These are phyloP conservation scores for Drosophila athabasca DNA, from an alignment of 1,140 invertebrate genomes.

Conservation along the genomic window DNA sequence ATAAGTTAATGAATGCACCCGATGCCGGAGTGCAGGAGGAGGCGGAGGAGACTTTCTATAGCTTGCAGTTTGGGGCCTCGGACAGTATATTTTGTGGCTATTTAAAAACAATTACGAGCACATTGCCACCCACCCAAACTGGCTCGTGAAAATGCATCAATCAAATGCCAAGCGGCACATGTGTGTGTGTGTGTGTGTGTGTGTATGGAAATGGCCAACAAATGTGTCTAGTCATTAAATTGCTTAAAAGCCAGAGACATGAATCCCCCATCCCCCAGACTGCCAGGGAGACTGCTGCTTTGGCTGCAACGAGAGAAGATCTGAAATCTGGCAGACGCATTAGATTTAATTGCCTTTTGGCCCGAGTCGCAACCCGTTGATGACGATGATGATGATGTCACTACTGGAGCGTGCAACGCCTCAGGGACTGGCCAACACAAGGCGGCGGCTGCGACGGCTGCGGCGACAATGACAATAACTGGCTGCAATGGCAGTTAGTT, in stretches of 20 bases:
- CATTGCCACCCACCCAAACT: constrained; percentile 50
- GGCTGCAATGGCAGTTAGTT: constrained; percentile 37
- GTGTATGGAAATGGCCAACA: too few species aligned
- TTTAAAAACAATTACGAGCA: constrained; percentile 64
- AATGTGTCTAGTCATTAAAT: constrained; percentile 58
- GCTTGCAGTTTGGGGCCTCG: constrained; percentile 9
- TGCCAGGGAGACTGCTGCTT: too few species aligned
- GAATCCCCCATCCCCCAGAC: too few species aligned
- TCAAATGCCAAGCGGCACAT: constrained; percentile 28
- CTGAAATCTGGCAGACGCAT: constrained; percentile 62
- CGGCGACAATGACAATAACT: constrained; percentile 38
- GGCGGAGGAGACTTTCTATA: constrained; percentile 13
- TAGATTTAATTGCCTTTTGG: constrained; percentile 63
- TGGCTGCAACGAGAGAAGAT: constrained; percentile 1
- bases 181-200: too few species aligned
- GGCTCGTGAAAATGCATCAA: constrained; percentile 63
- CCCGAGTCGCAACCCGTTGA: neutral
- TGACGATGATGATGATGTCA: constrained; percentile 33
- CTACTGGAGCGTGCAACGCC: constrained; percentile 14
- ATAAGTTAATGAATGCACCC: constrained; percentile 48
- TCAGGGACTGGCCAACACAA: constrained; percentile 43
- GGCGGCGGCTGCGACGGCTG: constrained; percentile 8
- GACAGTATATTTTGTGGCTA: constrained; percentile 22
- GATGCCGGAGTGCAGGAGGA: constrained; percentile 2
- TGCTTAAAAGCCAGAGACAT: constrained; percentile 13